Conservation (phyloP, 2,888 invertebrate genomes). For the Epistrophella euchroma region DNA sequence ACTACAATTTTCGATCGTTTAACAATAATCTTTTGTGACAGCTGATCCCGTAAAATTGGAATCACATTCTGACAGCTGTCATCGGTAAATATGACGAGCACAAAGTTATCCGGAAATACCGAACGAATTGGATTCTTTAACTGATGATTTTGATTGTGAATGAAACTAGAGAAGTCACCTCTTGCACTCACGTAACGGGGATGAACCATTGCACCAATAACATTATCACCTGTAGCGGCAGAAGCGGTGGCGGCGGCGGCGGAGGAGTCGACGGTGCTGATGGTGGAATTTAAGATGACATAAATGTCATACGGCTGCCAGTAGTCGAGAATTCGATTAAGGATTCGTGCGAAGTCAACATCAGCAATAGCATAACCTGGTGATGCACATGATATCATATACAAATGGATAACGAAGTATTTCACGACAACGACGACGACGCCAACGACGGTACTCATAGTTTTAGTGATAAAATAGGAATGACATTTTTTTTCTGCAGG, state of each 20-base stretch:
- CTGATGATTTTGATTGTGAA: conserved; percentile 33
- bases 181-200: conserved; percentile 60
- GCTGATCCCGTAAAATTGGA: conserved; percentile 62
- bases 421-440: not conserved
- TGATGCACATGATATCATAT: conserved; percentile 9
- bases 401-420: conserved; percentile 31
- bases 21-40: conserved; percentile 59
- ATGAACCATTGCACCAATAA: conserved; percentile 44
- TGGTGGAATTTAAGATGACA: conserved; percentile 63
- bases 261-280: not conserved
- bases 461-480: conserved; percentile 21
- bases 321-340: conserved; percentile 64
- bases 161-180: conserved; percentile 56
- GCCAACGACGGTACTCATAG: conserved; percentile 24
- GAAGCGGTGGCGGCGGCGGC: too few relatives aligned
- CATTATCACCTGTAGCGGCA: conserved; percentile 9
- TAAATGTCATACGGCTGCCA: conserved; percentile 66
- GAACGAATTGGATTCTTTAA: conserved; percentile 31
- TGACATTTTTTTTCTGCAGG: conserved; percentile 15
- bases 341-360: conserved; percentile 34
- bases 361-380: not conserved
- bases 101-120: conserved; percentile 69
- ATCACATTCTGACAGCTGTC: conserved; percentile 56
- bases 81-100: conserved; percentile 64
- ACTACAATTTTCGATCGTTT: conserved; percentile 65